A percentile compares a stretch with the other conserved stretches of the same genome.
Evolutionary conservation across 2,888 invertebrate genomes (phyloP).

Genomic region (Tenodera sinensis): DNA sequence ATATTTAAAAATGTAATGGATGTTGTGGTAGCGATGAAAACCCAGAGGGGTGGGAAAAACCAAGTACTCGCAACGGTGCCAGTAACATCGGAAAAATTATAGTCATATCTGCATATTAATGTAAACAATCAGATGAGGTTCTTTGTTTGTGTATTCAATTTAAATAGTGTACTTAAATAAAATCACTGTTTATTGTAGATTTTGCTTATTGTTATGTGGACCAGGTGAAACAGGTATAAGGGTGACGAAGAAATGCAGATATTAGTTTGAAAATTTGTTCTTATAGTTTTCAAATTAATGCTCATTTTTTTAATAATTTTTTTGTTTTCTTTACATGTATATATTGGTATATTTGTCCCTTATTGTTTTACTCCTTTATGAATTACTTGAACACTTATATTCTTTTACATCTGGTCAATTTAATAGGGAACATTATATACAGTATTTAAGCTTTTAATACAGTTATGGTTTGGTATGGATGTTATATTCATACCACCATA

Average conservation of each 20-base stretch:
- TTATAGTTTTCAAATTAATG: background rate
- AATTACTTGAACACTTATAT: background rate
- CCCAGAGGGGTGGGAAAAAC: background rate
- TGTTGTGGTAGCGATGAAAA: background rate
- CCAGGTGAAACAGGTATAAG: background rate
- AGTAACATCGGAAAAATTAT: background rate
- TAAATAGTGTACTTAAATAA: background rate
- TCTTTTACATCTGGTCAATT: conserved; percentile 3
- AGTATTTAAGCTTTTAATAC: background rate
- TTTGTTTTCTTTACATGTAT: background rate
- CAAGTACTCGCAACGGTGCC: background rate
- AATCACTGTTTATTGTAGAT: background rate
- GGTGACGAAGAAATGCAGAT: background rate
- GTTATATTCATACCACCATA: background rate
- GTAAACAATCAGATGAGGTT: background rate
- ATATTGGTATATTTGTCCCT: background rate
- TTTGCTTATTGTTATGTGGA: background rate
- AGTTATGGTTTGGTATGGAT: background rate
- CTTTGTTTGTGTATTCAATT: background rate
- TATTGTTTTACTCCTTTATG: background rate
- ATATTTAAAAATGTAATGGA: background rate
- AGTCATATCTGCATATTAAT: background rate
- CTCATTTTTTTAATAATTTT: background rate
- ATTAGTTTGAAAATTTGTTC: background rate
- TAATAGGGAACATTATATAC: background rate